phyloP scores from a whole-genome alignment of 92 coral and sea anemone species.

The Siderastrea siderea region DNA sequence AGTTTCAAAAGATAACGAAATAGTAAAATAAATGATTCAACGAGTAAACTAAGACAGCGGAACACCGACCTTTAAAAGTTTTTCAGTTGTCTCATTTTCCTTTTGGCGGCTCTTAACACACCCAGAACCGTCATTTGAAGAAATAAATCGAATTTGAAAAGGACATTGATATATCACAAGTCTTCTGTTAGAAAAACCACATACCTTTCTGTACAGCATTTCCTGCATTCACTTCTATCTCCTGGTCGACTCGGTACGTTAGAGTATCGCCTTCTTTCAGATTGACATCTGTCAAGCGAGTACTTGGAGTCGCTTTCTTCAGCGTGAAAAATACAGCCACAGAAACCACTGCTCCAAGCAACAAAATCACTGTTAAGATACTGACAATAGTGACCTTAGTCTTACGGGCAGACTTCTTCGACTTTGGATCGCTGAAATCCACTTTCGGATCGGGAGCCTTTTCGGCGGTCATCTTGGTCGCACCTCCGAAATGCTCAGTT shows the following conservation, averaged over 20 bases:
- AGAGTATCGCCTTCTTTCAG: slow-evolving; percentile 9
- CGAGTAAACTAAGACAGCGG: too few relatives aligned
- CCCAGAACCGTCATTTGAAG: too few relatives aligned
- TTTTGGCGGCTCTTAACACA: too few relatives aligned
- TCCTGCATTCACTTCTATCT: background rate
- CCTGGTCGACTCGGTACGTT: slow-evolving; percentile 19
- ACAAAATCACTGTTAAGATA: background rate
- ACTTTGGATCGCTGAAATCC: slow-evolving; percentile 1
- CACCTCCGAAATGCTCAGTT: background rate
- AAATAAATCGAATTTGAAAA: too few relatives aligned
- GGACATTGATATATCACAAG: too few relatives aligned
- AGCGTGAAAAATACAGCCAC: slow-evolving; percentile 4
- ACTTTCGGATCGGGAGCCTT: background rate
- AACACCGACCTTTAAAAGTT: too few relatives aligned
- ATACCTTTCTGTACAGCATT: background rate
- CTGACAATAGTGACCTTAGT: background rate
- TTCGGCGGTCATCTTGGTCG: background rate
- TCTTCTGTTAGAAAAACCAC: background rate
- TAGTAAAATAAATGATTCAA: too few relatives aligned
- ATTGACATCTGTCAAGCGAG: background rate
- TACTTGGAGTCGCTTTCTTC: background rate
- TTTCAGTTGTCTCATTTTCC: too few relatives aligned
- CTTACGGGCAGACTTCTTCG: background rate
- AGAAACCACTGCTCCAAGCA: slow-evolving; percentile 17
- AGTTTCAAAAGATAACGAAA: too few relatives aligned